Evolutionary conservation across 2,113 vertebrate species (phyloP), one percentile per base, ranked within the genome.

Genomic region (Dromas ardeola): DNA sequence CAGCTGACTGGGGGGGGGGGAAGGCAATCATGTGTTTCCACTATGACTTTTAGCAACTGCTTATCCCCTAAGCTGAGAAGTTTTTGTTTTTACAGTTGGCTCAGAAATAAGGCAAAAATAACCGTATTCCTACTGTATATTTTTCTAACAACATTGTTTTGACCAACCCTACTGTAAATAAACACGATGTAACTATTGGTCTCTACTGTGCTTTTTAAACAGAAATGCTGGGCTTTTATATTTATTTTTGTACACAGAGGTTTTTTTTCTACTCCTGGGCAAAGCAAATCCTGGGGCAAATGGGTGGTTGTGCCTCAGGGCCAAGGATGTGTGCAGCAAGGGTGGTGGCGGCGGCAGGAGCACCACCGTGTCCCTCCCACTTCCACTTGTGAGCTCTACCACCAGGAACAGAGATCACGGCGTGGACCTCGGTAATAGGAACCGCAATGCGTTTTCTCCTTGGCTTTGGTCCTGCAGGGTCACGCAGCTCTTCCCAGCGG

Each of bases 361-460:
- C n/a, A 47, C 14, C 17, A 1, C 11, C 0, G 0, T 1, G 12
- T 36, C 7, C 14, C 5, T 15, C 5, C 4, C 18, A 3, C 23
- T 32, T 38, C 52, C 49, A 38, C 6, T 11, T 10, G 29, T 14
- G 45, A 47, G 16, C 66, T n/a, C 40, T 27, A 5, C 15, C 34
- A 45, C 40, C 40, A 25, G 0, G 0, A 58, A 22, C 15, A 12
- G 15, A 25, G 26, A 4, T 9, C 3, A 3, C 1, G 21, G 17
- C 3, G 0, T 3, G 3, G 5, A 13, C 20, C 34, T 36, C 1
- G 10, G 18, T 15, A n/a, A 9, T 2, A 13, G 23, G 21, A 72
- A 34, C 2, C 4, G 1, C 6, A 6, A 8, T 8, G 30, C 1
- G 2, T 34, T 29, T 42, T 16, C 13, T 6, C 21, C 9, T 0